A percentile compares a stretch with the other conserved stretches of the same genome.
Evolutionary conservation across 2,797 vertebrate species (phyloP).

Genomic region (Cirrhinus molitorella): DNA sequence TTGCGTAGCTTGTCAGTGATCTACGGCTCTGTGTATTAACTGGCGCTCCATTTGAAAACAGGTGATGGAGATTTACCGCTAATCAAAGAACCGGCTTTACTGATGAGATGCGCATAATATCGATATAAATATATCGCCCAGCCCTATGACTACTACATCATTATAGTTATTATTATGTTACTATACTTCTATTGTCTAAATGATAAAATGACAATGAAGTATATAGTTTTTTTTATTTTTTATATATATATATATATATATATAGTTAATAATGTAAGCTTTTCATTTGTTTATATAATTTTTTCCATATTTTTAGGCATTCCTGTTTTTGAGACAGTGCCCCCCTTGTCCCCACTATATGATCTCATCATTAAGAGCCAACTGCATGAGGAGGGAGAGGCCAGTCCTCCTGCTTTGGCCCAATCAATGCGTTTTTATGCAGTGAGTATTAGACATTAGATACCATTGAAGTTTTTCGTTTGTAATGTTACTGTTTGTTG

Average conservation of each 20-base stretch:
- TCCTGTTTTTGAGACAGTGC: constrained; percentile 87
- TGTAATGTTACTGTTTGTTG: background rate
- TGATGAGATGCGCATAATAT: no score
- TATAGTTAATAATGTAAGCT: background rate
- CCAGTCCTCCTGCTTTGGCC: constrained; percentile 59
- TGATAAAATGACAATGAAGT: background rate
- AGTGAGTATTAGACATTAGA: constrained; percentile 78
- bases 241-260: no score
- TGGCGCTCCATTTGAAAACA: no score
- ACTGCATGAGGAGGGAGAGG: constrained; percentile 83
- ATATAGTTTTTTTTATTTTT: no score
- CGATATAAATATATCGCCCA: no score
- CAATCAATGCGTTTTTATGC: constrained; percentile 95
- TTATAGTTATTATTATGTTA: background rate
- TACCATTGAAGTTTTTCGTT: background rate
- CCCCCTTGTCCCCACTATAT: constrained; percentile 87
- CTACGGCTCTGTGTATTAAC: no score
- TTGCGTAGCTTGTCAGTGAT: no score
- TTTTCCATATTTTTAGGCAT: constrained; percentile 79
- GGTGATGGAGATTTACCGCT: no score
- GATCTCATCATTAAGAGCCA: constrained; percentile 94
- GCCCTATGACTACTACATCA: background rate
- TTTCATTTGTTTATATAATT: background rate
- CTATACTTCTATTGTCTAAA: background rate
- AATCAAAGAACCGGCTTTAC: no score